These are phyloP conservation scores for Hydractinia symbiolongicarpus DNA, from an alignment of 30 jellyfish, hydroid and myxozoan species.

Conservation along the genomic window DNA sequence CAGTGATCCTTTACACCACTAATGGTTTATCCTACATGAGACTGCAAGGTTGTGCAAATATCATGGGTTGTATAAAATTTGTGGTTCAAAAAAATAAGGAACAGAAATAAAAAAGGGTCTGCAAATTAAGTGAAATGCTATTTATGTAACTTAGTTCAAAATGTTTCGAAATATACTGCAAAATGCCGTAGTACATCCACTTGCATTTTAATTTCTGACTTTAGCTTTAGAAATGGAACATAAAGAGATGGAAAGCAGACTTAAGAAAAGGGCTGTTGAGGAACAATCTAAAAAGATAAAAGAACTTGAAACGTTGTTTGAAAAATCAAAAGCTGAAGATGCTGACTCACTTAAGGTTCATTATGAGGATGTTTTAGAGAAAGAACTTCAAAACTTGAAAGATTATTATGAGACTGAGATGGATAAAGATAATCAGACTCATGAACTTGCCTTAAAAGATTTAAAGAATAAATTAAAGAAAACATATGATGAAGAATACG, in stretches of 20 bases:
- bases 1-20: too few species aligned
- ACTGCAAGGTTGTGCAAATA: too few species aligned
- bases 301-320: neutral
- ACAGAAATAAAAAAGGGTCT: too few species aligned
- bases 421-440: neutral
- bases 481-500: neutral
- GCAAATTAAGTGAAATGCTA: too few species aligned
- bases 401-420: conserved; percentile 38
- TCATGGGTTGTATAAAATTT: too few species aligned
- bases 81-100: too few species aligned
- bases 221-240: conserved; percentile 8
- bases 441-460: neutral
- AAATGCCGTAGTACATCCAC: too few species aligned
- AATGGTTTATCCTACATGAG: too few species aligned
- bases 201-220: neutral
- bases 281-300: neutral
- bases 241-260: neutral
- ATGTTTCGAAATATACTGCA: too few species aligned
- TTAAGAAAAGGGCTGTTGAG: neutral
- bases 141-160: too few species aligned
- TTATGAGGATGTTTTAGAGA: neutral
- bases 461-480: neutral
- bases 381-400: conserved; percentile 43
- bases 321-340: conserved; percentile 24
- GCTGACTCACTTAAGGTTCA: conserved; percentile 18